Base-by-base conservation (phyloP, 2,113 vertebrate genomes). In the Dolichotis patagonum region DNA sequence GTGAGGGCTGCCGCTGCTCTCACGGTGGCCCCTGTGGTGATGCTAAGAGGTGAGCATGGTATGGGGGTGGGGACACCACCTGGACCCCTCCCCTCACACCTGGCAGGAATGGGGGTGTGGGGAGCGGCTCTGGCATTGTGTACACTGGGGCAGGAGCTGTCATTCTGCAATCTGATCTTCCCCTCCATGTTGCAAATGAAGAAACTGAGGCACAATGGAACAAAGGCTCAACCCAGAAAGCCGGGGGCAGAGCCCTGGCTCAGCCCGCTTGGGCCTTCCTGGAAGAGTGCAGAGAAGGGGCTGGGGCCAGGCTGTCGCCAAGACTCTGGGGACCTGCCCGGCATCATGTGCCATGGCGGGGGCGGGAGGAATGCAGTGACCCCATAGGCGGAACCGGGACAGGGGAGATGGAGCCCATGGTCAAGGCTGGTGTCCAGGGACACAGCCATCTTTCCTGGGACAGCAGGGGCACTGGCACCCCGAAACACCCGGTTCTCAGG, bases 181-280 rank as follows among this genome's bases (percentile, higher is more conserved):
- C 28, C 17, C 16, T 35, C n/a, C 7, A 1, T 49, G 35, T 78
- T 88, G 67, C 91, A 38, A 81, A 60, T 87, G 38, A 60, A n/a
- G 35, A 95, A 95, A 97, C 75, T 7, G 88, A 97, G 94, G 87
- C 80, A 24, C 10, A 49, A 52, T 10, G 2, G 7, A 49, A 6
- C 38, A 22, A 77, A 46, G 35, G 56, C 17, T 19, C 24, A 5
- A 6, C 20, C 46, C 17, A 43, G 30, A 6, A 49, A 91, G 20
- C 38, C n/a, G 4, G 83, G 19, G 19, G 24, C 38, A 80, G 54
- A 56, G 38, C 4, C 56, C 5, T 24, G 17, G 22, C 7, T 17
- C 30, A 12, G 52, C 20, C 32, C 30, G n/a, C 65, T 32, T 17
- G 20, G 11, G 14, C 30, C 89, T 28, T 32, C 58, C 26, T 80